phyloP scores from a whole-genome alignment of 2,797 vertebrate genomes.

The Masticophis lateralis region DNA sequence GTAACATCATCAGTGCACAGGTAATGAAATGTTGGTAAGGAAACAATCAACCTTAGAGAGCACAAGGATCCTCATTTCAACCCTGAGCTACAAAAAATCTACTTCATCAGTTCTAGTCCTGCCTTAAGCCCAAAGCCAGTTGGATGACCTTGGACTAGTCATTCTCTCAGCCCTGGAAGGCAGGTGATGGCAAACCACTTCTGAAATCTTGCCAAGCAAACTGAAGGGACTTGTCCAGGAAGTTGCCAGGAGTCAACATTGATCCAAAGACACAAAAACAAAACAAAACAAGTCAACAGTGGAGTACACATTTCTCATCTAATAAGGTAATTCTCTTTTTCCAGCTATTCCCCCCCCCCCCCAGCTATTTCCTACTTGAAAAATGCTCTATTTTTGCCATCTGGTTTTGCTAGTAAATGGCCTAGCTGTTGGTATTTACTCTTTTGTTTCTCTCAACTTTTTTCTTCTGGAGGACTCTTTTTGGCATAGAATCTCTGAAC shows the following conservation, averaged over 20 bases:
- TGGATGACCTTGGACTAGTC: neutral
- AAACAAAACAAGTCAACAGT: neutral
- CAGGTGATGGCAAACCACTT: neutral
- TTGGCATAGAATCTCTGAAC: neutral
- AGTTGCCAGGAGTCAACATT: neutral
- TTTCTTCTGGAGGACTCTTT: fast-evolving
- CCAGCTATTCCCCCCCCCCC: neutral
- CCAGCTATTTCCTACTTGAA: neutral
- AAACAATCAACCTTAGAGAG: neutral
- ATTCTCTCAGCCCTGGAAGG: neutral
- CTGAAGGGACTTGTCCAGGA: neutral
- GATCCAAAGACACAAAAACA: neutral
- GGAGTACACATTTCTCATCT: neutral
- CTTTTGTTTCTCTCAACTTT: conserved; percentile 20
- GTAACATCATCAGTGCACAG: neutral
- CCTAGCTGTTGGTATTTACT: neutral
- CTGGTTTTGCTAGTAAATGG: conserved; percentile 7
- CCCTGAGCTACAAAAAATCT: neutral
- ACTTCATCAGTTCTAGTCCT: neutral
- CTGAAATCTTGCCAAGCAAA: neutral
- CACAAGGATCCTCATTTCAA: neutral
- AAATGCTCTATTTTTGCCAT: neutral
- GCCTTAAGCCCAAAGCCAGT: neutral
- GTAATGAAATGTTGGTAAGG: neutral
- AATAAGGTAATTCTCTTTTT: neutral